phyloP scores from a whole-genome alignment of 1,140 invertebrate genomes.

The Scaptomyza montana region DNA sequence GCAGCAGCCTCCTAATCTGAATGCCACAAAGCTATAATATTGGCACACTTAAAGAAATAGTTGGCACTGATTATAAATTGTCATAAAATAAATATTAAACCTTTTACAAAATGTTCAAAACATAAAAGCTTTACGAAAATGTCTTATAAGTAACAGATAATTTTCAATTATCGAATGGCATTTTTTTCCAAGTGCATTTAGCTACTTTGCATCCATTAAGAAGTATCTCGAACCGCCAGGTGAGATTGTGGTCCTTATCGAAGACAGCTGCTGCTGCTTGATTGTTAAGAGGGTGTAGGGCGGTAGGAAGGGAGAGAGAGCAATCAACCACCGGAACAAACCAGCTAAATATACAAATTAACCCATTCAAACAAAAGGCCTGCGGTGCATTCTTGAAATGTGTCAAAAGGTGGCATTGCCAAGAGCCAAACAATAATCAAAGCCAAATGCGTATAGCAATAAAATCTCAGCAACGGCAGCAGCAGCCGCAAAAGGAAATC shows the following conservation, averaged over 20 bases:
- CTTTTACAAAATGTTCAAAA: too few relatives aligned
- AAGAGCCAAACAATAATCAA: slow-evolving; percentile 63
- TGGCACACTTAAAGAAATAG: too few relatives aligned
- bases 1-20: slow-evolving; percentile 27
- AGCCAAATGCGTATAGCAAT: slow-evolving; percentile 63
- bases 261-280: slow-evolving; percentile 35
- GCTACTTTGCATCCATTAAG: not conserved
- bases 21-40: not conserved
- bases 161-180: too few relatives aligned
- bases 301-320: not conserved
- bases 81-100: too few relatives aligned
- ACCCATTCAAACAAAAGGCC: slow-evolving; percentile 70
- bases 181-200: too few relatives aligned
- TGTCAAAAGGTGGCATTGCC: slow-evolving; percentile 58
- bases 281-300: not conserved
- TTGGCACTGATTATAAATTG: too few relatives aligned
- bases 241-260: slow-evolving; percentile 1
- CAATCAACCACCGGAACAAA: not conserved
- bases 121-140: too few relatives aligned
- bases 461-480: slow-evolving; percentile 17
- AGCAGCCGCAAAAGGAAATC: slow-evolving; percentile 21
- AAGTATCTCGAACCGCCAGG: slow-evolving; percentile 4
- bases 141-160: too few relatives aligned
- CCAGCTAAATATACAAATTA: slow-evolving; percentile 76
- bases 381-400: slow-evolving; percentile 50